Conservation (phyloP, 2,888 invertebrate genomes). For the Acanthosoma haemorrhoidale region DNA sequence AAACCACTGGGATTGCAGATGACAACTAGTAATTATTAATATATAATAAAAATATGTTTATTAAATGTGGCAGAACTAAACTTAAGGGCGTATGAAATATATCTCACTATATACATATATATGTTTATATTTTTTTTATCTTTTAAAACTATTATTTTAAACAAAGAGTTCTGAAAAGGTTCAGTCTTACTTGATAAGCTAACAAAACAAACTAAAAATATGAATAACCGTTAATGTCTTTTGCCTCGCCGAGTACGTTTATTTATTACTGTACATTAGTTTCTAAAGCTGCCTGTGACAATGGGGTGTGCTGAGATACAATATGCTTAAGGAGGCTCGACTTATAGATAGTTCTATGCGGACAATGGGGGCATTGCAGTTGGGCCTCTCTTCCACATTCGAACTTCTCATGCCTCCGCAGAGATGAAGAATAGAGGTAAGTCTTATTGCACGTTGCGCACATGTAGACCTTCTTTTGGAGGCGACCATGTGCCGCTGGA, state of each 20-base stretch:
- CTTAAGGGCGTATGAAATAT: not conserved
- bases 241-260: too few relatives aligned
- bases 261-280: not conserved
- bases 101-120: too few relatives aligned
- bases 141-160: too few relatives aligned
- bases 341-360: constrained; percentile 27
- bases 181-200: not conserved
- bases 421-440: constrained; percentile 30
- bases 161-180: too few relatives aligned
- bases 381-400: constrained; percentile 32
- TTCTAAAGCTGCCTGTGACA: not conserved
- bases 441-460: constrained; percentile 30
- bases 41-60: too few relatives aligned
- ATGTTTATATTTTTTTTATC: not conserved
- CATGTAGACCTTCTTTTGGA: constrained; percentile 22
- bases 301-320: constrained; percentile 22
- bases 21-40: too few relatives aligned
- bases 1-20: too few relatives aligned
- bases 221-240: too few relatives aligned
- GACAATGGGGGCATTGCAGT: constrained; percentile 30
- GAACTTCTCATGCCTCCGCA: constrained; percentile 31
- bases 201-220: not conserved
- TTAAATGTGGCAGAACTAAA: too few relatives aligned
- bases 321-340: constrained; percentile 22
- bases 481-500: constrained; percentile 2